phyloP scores from a whole-genome alignment of 2,113 vertebrate genomes.

The Chionis minor region DNA sequence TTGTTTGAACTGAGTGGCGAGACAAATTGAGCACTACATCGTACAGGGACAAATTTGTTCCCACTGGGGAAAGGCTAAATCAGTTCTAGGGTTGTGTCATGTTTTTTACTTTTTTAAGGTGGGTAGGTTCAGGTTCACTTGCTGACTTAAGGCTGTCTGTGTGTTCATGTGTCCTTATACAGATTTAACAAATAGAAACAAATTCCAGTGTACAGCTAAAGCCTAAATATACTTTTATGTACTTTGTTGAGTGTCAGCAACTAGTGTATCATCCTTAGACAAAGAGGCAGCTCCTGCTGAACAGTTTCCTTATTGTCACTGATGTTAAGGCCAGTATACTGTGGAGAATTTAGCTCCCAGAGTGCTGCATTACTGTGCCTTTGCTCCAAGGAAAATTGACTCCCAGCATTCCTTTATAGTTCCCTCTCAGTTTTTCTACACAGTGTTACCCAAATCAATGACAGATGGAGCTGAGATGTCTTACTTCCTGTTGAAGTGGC shows the following conservation, averaged over 20 bases:
- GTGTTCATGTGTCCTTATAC: background rate
- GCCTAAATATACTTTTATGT: background rate
- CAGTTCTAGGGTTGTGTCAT: background rate
- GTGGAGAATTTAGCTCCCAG: background rate
- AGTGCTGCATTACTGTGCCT: background rate
- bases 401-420: background rate
- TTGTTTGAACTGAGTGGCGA: background rate
- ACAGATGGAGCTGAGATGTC: background rate
- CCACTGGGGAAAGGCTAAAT: background rate
- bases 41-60: background rate
- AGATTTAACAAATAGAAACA: background rate
- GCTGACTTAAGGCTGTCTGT: background rate
- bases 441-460: background rate
- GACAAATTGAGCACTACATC: background rate
- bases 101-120: background rate
- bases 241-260: background rate
- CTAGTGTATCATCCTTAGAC: background rate
- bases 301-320: background rate
- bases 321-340: background rate
- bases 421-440: background rate
- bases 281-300: background rate
- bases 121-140: background rate
- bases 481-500: background rate
- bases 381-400: background rate
- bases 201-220: background rate